phyloP scores from a whole-genome alignment of 1,140 invertebrate species.

The Drosophila nigrodunni region DNA sequence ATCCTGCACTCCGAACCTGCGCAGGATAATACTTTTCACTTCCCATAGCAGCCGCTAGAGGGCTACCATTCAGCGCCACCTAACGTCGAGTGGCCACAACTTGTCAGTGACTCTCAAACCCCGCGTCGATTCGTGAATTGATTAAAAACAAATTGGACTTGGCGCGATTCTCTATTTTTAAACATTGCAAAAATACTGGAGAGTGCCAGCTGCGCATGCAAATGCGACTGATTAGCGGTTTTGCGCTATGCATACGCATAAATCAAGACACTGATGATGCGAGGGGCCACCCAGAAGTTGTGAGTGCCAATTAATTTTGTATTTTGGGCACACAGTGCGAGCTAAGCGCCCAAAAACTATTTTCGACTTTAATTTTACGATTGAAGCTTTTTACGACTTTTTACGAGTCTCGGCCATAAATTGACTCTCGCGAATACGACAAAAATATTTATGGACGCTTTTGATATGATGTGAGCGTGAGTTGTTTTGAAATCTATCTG shows the following conservation, averaged over 20 bases:
- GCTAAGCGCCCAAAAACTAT: slow-evolving; percentile 72
- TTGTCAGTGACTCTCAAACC: slow-evolving; percentile 39
- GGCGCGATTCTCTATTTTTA: slow-evolving; percentile 46
- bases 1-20: not conserved
- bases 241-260: slow-evolving; percentile 63
- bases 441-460: slow-evolving; percentile 81
- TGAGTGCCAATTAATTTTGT: slow-evolving; percentile 71
- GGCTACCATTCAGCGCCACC: slow-evolving; percentile 30
- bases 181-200: slow-evolving; percentile 57
- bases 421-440: slow-evolving; percentile 59
- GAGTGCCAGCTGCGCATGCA: slow-evolving; percentile 59
- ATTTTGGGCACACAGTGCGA: slow-evolving; percentile 67
- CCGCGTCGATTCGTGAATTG: slow-evolving; percentile 11
- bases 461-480: slow-evolving; percentile 66
- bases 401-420: slow-evolving; percentile 77
- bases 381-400: slow-evolving; percentile 65
- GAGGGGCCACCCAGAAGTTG: slow-evolving; percentile 70
- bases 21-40: slow-evolving; percentile 4
- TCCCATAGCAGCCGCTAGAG: not conserved
- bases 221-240: slow-evolving; percentile 68
- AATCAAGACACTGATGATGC: slow-evolving; percentile 63
- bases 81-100: not conserved
- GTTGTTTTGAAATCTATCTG: slow-evolving; percentile 65
- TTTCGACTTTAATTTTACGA: slow-evolving; percentile 75
- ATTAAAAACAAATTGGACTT: slow-evolving; percentile 16